Percentiles rank a stretch among this genome's conserved stretches.
Evolutionary conservation across 1,140 invertebrate species (phyloP).

Genomic region (Globodera rostochiensis): DNA sequence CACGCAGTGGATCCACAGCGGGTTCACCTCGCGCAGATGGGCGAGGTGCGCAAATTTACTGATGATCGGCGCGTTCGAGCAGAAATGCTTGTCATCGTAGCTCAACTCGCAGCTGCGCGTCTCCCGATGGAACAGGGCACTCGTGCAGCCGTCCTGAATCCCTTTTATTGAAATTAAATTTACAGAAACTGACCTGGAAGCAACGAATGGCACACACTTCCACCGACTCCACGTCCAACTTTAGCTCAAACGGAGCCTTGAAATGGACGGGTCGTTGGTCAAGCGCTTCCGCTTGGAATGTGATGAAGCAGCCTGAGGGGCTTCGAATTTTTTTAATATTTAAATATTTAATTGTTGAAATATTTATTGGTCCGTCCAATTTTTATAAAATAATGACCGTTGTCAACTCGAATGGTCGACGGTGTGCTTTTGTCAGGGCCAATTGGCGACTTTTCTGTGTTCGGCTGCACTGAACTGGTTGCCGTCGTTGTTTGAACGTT

Average conservation of each 20-base stretch:
- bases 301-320: conserved; percentile 40
- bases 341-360: no score
- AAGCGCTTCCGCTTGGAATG: conserved; percentile 44
- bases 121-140: conserved; percentile 39
- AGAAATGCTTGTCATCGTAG: conserved; percentile 44
- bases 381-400: not conserved
- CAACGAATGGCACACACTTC: conserved; percentile 42
- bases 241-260: conserved; percentile 40
- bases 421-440: conserved; percentile 5
- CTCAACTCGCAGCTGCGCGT: conserved; percentile 35
- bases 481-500: not conserved
- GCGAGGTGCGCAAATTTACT: conserved; percentile 22
- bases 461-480: not conserved
- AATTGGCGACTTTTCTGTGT: not conserved
- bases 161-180: not conserved
- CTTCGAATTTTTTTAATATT: no score
- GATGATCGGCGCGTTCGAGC: conserved; percentile 32
- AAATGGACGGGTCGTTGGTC: conserved; percentile 34
- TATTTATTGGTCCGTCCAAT: not conserved
- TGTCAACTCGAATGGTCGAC: conserved; percentile 1
- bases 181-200: conserved; percentile 31
- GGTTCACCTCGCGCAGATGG: conserved; percentile 20
- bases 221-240: conserved; percentile 32
- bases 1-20: conserved; percentile 44
- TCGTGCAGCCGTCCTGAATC: conserved; percentile 44